Conservation (phyloP, 1,140 invertebrate genomes). For the Eubasilissa regina region DNA sequence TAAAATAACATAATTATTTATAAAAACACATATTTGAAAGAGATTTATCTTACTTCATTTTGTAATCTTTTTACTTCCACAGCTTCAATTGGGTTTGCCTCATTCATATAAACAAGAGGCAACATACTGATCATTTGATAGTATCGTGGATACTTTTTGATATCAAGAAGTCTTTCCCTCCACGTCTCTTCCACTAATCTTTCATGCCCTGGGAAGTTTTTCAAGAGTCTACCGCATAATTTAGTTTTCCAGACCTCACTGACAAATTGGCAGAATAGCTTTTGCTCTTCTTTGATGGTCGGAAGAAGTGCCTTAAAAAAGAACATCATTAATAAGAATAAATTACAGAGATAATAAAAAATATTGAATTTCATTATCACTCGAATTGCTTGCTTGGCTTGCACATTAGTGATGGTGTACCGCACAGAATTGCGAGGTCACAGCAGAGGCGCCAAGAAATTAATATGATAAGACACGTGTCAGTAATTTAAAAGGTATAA, state of each 20-base stretch:
- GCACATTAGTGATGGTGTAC: background rate
- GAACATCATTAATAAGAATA: slow-evolving; percentile 1
- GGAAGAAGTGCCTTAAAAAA: slow-evolving; percentile 45
- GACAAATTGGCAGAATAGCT: slow-evolving; percentile 45
- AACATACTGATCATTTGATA: slow-evolving; percentile 53
- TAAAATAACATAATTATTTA: slow-evolving; percentile 5
- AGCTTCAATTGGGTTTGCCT: slow-evolving; percentile 7
- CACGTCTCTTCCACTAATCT: slow-evolving; percentile 41
- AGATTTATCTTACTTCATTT: slow-evolving; percentile 25
- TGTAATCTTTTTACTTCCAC: slow-evolving; percentile 13
- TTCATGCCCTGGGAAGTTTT: slow-evolving; percentile 29
- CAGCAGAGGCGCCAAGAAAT: too few relatives aligned
- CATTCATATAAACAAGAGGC: slow-evolving; percentile 50
- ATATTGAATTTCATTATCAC: background rate
- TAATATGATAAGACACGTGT: too few relatives aligned
- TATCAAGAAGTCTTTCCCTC: slow-evolving; percentile 10
- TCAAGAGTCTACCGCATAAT: slow-evolving; percentile 42
- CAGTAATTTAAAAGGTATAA: too few relatives aligned
- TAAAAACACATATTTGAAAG: background rate
- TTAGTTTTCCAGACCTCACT: slow-evolving; percentile 48
- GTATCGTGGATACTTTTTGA: slow-evolving; percentile 51
- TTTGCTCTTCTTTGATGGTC: slow-evolving; percentile 48
- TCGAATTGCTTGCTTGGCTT: background rate
- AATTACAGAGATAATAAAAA: too few relatives aligned
- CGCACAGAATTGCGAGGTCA: too few relatives aligned